These are phyloP conservation scores for Papilio machaon DNA, from an alignment of 1,140 invertebrate species.

Conservation along the genomic window DNA sequence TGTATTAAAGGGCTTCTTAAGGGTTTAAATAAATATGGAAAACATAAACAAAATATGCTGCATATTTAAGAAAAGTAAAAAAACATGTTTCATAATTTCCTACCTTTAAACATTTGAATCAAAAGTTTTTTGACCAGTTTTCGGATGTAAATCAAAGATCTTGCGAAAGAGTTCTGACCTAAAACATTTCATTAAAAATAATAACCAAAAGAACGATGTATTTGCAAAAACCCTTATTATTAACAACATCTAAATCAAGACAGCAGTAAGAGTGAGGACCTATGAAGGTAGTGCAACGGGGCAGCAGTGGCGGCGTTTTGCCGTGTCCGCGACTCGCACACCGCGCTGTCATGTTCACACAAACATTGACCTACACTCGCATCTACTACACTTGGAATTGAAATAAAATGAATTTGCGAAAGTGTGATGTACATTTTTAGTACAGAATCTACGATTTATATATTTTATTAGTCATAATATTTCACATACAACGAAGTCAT, in stretches of 20 bases:
- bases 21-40: neutral
- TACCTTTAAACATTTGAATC: no score
- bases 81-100: neutral
- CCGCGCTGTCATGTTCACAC: neutral
- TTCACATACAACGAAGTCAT: neutral
- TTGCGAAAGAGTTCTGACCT: no score
- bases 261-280: neutral
- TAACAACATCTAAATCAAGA: neutral
- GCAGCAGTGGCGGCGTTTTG: neutral
- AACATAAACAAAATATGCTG: neutral
- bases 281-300: neutral
- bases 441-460: no score
- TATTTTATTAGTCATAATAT: neutral
- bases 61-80: neutral
- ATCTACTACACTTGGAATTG: neutral
- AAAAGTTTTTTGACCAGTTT: no score
- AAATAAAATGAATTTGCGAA: no score
- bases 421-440: no score
- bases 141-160: no score
- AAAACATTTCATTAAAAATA: no score
- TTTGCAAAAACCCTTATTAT: no score
- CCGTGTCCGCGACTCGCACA: neutral
- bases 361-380: neutral
- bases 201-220: no score
- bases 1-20: neutral